Percentiles rank a stretch among this genome's conserved stretches.
Conservation (phyloP, 2,888 invertebrate species). For the Drosophila longiperda region DNA sequence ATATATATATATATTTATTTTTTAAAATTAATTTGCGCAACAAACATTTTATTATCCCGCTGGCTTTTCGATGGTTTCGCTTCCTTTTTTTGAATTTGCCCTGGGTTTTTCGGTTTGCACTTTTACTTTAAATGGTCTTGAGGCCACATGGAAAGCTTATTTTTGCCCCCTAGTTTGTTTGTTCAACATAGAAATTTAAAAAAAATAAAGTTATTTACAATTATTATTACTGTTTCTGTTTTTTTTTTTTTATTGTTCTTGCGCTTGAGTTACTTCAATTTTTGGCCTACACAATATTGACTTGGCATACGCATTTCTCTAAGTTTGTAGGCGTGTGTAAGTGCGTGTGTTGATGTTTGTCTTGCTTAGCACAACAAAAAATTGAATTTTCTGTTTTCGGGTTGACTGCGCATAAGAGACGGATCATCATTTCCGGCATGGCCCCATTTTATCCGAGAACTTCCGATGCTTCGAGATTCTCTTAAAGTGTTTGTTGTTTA, state of each 20-base stretch:
- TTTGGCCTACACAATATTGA: constrained; percentile 56
- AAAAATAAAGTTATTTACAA: constrained; percentile 71
- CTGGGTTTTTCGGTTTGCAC: constrained; percentile 25
- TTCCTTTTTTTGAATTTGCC: constrained; percentile 27
- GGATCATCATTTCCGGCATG: constrained; percentile 62
- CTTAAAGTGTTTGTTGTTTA: constrained; percentile 26
- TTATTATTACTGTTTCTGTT: constrained; percentile 63
- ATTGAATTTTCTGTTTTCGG: constrained; percentile 70
- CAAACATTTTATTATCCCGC: constrained; percentile 52
- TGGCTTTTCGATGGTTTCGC: constrained; percentile 42
- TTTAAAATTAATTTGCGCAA: constrained; percentile 55
- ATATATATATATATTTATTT: constrained; percentile 7
- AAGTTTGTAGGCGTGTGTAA: constrained; percentile 15
- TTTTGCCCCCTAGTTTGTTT: constrained; percentile 13
- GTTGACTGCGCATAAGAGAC: constrained; percentile 61
- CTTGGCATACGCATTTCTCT: constrained; percentile 37
- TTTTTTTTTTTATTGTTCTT: constrained; percentile 33
- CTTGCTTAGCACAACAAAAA: constrained; percentile 60
- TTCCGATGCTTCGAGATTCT: constrained; percentile 31
- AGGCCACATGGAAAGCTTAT: constrained; percentile 55
- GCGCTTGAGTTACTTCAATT: constrained; percentile 62
- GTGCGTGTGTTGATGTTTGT: constrained; percentile 36
- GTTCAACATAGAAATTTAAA: constrained; percentile 17
- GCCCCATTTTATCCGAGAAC: constrained; percentile 29
- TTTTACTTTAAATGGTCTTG: constrained; percentile 52